Percentiles rank a stretch among this genome's conserved stretches.
Evolutionary conservation across 2,797 vertebrate genomes (phyloP).

Genomic region (Syndactyla subalaris): DNA sequence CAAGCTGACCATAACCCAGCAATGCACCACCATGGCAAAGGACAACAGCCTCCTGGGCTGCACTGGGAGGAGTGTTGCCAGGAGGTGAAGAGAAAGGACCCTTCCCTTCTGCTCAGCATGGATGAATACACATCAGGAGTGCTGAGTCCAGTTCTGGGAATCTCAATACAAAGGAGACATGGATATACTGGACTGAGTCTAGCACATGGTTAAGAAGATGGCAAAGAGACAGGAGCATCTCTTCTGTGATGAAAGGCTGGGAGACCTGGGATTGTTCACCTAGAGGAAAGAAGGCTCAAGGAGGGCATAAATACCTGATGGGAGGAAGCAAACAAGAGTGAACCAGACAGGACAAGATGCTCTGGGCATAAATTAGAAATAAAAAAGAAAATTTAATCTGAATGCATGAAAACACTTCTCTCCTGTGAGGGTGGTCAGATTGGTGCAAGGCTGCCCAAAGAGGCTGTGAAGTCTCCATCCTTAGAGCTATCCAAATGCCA

Average conservation of each 20-base stretch:
- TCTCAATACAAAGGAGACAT: neutral
- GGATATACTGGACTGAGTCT: neutral
- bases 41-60: neutral
- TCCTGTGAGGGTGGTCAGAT: neutral
- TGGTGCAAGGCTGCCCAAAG: neutral
- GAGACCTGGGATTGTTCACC: neutral
- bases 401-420: neutral
- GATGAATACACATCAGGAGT: neutral
- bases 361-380: neutral
- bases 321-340: neutral
- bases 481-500: neutral
- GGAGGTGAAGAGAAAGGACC: neutral
- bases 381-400: neutral
- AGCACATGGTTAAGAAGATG: neutral
- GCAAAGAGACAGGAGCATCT: neutral
- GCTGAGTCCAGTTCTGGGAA: neutral
- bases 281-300: neutral
- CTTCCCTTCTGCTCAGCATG: neutral
- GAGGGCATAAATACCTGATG: neutral
- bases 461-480: neutral
- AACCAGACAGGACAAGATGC: neutral
- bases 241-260: neutral
- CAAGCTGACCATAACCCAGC: neutral
- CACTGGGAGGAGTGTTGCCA: neutral
- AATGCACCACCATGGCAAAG: neutral